Evolutionary conservation across 2,888 invertebrate species (phyloP).

Genomic region (Ophioninae sp.): DNA sequence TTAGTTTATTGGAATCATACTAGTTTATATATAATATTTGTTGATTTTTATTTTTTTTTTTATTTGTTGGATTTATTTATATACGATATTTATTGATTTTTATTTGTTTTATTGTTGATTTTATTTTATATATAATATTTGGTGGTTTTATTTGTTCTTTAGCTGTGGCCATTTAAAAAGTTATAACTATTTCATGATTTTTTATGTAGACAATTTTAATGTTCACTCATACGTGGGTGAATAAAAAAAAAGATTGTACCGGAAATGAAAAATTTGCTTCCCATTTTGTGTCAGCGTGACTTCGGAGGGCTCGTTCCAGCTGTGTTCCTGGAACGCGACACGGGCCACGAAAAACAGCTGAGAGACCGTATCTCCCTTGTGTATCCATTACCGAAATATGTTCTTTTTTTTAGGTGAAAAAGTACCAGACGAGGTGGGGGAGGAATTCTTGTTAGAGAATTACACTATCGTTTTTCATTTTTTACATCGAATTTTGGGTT

Average conservation of each 20-base stretch:
- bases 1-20: no score
- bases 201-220: neutral
- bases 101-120: no score
- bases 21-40: no score
- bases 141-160: neutral
- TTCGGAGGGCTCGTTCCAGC: constrained; percentile 41
- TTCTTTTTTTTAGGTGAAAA: constrained; percentile 36
- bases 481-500: constrained; percentile 2
- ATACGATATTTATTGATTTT: no score
- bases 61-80: no score
- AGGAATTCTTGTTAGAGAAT: constrained; percentile 31
- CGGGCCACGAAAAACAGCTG: constrained; percentile 47
- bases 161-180: neutral
- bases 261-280: constrained; percentile 56
- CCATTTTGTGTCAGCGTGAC: constrained; percentile 35
- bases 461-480: neutral
- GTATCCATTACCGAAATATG: constrained; percentile 58
- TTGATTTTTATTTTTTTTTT: no score
- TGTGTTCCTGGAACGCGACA: constrained; percentile 30
- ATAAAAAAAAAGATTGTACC: constrained; percentile 11
- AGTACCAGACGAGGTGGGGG: constrained; percentile 12
- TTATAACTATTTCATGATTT: neutral
- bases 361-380: constrained; percentile 27
- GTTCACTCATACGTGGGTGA: neutral
- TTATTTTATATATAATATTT: neutral